Evolutionary conservation across 2,888 invertebrate species (phyloP).

Genomic region (Rhamnusium bicolor): DNA sequence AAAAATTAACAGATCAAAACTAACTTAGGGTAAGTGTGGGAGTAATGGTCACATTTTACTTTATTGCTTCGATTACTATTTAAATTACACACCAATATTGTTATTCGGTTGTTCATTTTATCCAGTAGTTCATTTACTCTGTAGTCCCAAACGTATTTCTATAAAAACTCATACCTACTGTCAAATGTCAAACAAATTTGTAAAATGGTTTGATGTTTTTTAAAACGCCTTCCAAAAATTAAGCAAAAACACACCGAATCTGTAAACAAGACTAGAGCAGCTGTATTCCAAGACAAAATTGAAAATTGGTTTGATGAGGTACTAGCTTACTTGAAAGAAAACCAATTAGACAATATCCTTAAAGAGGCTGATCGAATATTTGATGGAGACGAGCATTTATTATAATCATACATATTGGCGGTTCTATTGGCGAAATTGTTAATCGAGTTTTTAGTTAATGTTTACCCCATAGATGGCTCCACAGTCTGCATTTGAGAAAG

Average conservation of each 20-base stretch:
- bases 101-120: background rate
- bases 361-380: background rate
- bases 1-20: too few species aligned
- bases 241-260: background rate
- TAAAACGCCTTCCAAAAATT: background rate
- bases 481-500: too few species aligned
- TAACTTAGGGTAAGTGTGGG: background rate
- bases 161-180: background rate
- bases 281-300: background rate
- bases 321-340: too few species aligned
- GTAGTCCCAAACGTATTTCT: background rate
- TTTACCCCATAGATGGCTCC: too few species aligned
- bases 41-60: background rate
- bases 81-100: background rate
- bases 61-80: background rate
- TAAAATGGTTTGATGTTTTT: background rate
- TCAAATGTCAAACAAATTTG: background rate
- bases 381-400: too few species aligned
- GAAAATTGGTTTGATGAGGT: too few species aligned
- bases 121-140: background rate
- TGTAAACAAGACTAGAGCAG: background rate
- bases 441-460: too few species aligned
- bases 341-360: too few species aligned
- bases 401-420: too few species aligned
- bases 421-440: too few species aligned